Conservation (phyloP, 2,797 vertebrate genomes). For the Amniataba percoides region DNA sequence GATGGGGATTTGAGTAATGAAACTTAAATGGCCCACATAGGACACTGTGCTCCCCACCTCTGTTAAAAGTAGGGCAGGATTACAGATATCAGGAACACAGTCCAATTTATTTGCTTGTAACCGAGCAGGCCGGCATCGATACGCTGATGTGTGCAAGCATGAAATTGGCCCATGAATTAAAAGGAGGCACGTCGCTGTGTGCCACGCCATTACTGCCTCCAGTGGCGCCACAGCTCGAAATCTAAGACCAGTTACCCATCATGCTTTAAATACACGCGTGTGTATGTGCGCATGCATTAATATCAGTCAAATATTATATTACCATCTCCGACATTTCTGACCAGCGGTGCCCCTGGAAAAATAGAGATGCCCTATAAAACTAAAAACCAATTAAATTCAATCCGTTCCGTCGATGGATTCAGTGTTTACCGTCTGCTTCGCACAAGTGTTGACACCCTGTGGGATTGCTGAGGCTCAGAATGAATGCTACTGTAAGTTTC, state of each 20-base stretch:
- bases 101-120: conserved; percentile 64
- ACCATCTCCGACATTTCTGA: conserved; percentile 66
- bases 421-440: conserved; percentile 61
- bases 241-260: conserved; percentile 52
- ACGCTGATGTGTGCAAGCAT: conserved; percentile 54
- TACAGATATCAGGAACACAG: conserved; percentile 40
- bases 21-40: conserved; percentile 38
- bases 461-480: conserved; percentile 41
- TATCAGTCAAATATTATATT: conserved; percentile 71
- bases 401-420: conserved; percentile 68
- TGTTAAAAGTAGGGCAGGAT: conserved; percentile 54
- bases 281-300: conserved; percentile 37
- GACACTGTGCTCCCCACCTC: conserved; percentile 32
- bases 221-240: conserved; percentile 66
- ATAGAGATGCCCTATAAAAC: conserved; percentile 67
- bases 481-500: conserved; percentile 52
- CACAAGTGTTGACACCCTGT: conserved; percentile 49
- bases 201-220: conserved; percentile 46
- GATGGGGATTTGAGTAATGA: conserved; percentile 51
- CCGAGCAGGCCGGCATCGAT: conserved; percentile 40
- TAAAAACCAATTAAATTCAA: conserved; percentile 74
- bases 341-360: conserved; percentile 64
- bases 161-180: conserved; percentile 77
- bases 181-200: conserved; percentile 39
- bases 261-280: conserved; percentile 22